Evolutionary conservation across 2,888 invertebrate genomes (phyloP).

Genomic region (Clostera curtula): DNA sequence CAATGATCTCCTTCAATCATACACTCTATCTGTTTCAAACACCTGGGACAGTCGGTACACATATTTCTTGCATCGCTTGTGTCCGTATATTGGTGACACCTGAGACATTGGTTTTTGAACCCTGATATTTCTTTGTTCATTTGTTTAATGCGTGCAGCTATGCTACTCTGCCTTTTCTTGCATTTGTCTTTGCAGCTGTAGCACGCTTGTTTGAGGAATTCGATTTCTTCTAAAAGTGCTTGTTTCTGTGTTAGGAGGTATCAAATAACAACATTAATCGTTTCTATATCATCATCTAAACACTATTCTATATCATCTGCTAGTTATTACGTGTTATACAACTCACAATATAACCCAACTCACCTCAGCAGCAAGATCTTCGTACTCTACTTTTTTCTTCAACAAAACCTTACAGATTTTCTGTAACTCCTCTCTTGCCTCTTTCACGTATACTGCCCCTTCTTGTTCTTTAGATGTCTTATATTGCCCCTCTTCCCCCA

Average conservation of each 20-base stretch:
- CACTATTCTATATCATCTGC: no score
- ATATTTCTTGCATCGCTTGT: slow-evolving; percentile 41
- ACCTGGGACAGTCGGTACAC: slow-evolving; percentile 57
- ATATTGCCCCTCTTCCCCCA: slow-evolving; percentile 28
- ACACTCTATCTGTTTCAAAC: slow-evolving; percentile 41
- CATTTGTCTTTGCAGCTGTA: slow-evolving; percentile 48
- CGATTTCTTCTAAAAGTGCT: slow-evolving; percentile 41
- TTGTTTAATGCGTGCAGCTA: slow-evolving; percentile 37
- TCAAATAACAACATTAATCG: no score
- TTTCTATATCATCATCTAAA: no score
- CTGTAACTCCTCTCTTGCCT: slow-evolving; percentile 50
- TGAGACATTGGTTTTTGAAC: slow-evolving; percentile 33
- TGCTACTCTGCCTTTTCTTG: slow-evolving; percentile 30
- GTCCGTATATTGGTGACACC: slow-evolving; percentile 45
- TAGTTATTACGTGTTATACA: background rate
- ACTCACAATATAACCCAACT: slow-evolving; percentile 1
- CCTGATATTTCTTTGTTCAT: slow-evolving; percentile 35
- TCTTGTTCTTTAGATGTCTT: slow-evolving; percentile 44
- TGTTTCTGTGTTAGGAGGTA: slow-evolving; percentile 48
- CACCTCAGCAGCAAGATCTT: slow-evolving; percentile 52
- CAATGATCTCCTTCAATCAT: slow-evolving; percentile 35
- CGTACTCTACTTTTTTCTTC: slow-evolving; percentile 53
- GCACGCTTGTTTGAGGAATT: slow-evolving; percentile 33
- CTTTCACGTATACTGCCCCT: slow-evolving; percentile 39
- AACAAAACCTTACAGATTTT: slow-evolving; percentile 45